phyloP scores from a whole-genome alignment of 2,797 vertebrate genomes.

The Monodelphis domestica region DNA sequence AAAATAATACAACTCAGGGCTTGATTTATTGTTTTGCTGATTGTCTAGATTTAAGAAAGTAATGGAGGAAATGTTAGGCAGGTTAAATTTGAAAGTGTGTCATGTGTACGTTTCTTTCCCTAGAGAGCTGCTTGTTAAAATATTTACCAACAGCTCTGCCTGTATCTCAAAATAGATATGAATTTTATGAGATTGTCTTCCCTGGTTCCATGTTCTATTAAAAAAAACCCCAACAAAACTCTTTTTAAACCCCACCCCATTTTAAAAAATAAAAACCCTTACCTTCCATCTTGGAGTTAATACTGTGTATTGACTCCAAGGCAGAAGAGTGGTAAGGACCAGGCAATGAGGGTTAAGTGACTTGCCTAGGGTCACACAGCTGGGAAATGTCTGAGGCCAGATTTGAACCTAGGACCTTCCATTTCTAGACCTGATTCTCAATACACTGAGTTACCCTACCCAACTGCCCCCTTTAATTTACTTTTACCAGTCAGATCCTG shows the following conservation, averaged over 20 bases:
- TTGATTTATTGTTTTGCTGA: too few relatives aligned
- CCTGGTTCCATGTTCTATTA: neutral
- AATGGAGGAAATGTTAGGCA: neutral
- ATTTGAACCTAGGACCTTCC: too few relatives aligned
- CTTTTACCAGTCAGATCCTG: neutral
- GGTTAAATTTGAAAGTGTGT: neutral
- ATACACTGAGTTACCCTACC: too few relatives aligned
- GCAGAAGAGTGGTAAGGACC: too few relatives aligned
- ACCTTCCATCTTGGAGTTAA: too few relatives aligned
- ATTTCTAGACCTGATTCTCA: too few relatives aligned
- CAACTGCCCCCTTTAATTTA: too few relatives aligned
- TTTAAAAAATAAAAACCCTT: too few relatives aligned
- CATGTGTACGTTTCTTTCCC: neutral
- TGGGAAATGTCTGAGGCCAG: too few relatives aligned
- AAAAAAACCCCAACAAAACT: neutral
- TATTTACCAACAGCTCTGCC: neutral
- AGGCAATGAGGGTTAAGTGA: too few relatives aligned
- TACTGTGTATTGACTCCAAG: too few relatives aligned
- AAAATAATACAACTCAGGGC: neutral
- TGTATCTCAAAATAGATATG: neutral
- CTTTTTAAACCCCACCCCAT: neutral
- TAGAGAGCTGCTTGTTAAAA: neutral
- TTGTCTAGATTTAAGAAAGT: neutral
- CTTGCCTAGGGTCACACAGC: too few relatives aligned
- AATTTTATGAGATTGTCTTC: neutral